Evolutionary conservation across 2,113 vertebrate species (phyloP).

Genomic region (Cyphomyrus plagiostoma): DNA sequence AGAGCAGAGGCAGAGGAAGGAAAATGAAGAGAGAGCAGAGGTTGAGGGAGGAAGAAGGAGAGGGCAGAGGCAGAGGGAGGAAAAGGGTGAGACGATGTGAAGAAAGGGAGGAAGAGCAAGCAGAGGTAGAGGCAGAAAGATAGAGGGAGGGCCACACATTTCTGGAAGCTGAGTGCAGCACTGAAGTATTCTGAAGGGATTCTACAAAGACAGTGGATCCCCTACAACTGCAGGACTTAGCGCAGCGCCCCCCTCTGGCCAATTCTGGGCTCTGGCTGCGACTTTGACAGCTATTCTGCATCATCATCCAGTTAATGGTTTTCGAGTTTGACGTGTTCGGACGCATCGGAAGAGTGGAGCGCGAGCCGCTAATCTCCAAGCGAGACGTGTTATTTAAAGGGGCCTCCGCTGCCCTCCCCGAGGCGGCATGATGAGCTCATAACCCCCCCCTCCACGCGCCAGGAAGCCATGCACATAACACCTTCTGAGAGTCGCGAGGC

Average conservation of each 20-base stretch:
- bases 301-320: constrained; percentile 40
- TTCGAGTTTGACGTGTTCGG: constrained; percentile 27
- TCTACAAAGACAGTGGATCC: neutral
- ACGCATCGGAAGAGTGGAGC: constrained; percentile 22
- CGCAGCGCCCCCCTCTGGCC: neutral
- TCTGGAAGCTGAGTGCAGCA: neutral
- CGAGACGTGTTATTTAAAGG: constrained; percentile 29
- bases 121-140: neutral
- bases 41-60: neutral
- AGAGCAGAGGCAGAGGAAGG: neutral
- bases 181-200: neutral
- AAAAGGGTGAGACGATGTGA: too few species aligned
- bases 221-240: neutral
- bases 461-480: neutral
- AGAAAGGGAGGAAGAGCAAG: neutral
- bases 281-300: neutral
- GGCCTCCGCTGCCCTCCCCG: neutral
- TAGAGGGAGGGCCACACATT: neutral
- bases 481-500: neutral
- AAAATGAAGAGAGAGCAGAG: neutral
- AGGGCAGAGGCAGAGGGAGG: neutral
- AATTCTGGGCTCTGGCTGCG: neutral
- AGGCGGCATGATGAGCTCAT: constrained; percentile 10
- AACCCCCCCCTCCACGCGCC: neutral
- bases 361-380: constrained; percentile 29